Conservation (phyloP, 2,888 invertebrate species). For the Abscondita cerata region DNA sequence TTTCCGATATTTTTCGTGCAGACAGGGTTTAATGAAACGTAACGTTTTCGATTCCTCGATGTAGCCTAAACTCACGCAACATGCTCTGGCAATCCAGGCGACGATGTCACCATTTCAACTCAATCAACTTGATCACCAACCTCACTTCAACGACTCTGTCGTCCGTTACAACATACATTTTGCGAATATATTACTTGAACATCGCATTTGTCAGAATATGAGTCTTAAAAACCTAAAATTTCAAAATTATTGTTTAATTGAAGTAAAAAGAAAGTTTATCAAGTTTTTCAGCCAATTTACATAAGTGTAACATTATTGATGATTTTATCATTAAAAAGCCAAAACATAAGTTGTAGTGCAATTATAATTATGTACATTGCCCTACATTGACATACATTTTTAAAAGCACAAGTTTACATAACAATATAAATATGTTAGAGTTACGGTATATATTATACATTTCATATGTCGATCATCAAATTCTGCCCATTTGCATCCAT, state of each 20-base stretch:
- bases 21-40: slow-evolving; percentile 12
- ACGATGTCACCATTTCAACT: slow-evolving; percentile 26
- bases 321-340: too few relatives aligned
- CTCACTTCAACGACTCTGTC: slow-evolving; percentile 17
- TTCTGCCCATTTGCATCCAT: too few relatives aligned
- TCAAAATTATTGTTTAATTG: background rate
- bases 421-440: too few relatives aligned
- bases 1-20: slow-evolving; percentile 14
- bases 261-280: too few relatives aligned
- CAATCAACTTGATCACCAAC: slow-evolving; percentile 22
- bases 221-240: background rate
- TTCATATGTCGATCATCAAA: too few relatives aligned
- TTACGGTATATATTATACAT: too few relatives aligned
- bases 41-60: slow-evolving; percentile 20
- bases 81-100: slow-evolving; percentile 19
- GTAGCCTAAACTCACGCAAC: slow-evolving; percentile 17
- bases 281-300: too few relatives aligned
- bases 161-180: slow-evolving; percentile 4
- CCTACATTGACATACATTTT: too few relatives aligned
- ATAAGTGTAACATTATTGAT: too few relatives aligned
- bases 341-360: too few relatives aligned
- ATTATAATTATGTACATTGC: too few relatives aligned
- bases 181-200: slow-evolving; percentile 11
- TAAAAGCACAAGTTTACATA: too few relatives aligned
- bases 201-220: background rate